Base-by-base conservation (phyloP, 2,888 invertebrate genomes). In the Liopterus haemorrhoidalis region DNA sequence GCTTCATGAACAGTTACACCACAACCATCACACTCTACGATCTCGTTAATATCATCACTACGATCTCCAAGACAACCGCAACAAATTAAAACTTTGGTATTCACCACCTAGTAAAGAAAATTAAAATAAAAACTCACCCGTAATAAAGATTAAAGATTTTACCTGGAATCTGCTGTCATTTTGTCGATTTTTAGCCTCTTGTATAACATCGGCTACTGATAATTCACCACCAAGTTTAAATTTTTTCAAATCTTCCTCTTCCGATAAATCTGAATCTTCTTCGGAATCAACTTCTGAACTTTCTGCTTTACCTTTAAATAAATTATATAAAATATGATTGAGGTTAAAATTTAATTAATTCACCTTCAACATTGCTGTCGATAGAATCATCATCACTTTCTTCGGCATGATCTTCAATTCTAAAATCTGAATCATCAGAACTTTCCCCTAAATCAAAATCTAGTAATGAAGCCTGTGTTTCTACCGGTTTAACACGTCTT, bases 1-100 rank as follows among this genome's bases (percentile, higher is more conserved):
- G 90, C 93, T 78, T 96, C 96, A 70, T 96, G 96, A 3, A 96
- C 95, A 28, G 92, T 89, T 4, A 94, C 88, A 2, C 93, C 93
- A 70, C 96, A 96, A 15, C 90, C 86, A 71, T 96, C 96, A 69
- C 96, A 96, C 68, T 95, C 95, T 1, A 96, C 90, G 56, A 96
- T 93, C 70, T 96, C 96, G 71, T 96, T 95, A 43, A 86, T 79
- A 57, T 89, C 89, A 70, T 91, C 92, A 68, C 91, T 93, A 57
- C 85, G 79, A 55, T 94, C 94, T 1, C 94, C 93, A 40, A 95
- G 72, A 63, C 96, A 96, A 1, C 92, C 92, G 58, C 89, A 87
- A 64, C 94, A 95, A 53, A 95, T 89, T 36, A 88, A 70, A 57
- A 91, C 78, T 64, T 83, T 80, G 1, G 79, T 76, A 48, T n/a